Evolutionary conservation across 92 coral and sea anemone genomes (phyloP), one percentile per base, ranked within the genome.

Genomic region (Siderastrea siderea): DNA sequence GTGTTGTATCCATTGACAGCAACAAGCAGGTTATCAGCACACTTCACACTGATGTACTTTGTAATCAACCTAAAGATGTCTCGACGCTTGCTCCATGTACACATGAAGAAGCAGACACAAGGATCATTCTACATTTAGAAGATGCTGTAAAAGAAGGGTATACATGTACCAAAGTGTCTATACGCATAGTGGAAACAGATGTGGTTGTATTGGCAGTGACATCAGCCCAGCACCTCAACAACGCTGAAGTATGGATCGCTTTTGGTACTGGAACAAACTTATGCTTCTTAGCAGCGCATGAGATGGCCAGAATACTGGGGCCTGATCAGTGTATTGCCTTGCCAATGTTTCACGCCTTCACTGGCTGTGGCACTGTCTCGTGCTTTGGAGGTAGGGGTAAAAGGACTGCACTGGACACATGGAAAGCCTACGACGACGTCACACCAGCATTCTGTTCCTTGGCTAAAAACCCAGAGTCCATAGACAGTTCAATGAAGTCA

Each of bases 41-140:
- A n/a, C n/a, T n/a, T n/a, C n/a, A n/a, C n/a, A n/a, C n/a, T n/a
- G n/a, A n/a, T 52, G 91, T 89, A 47, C 38, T 89, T 47, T 69
- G 83, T 47, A 65, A 48, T 53, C 75, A 62, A 17, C 15, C 74
- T 6, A 26, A 71, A 13, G 88, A 92, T 71, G 68, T 46, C 13
- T 62, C 86, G 43, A 43, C 69, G 17, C 85, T 92, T 74, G 47
- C 86, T 48, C 95, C 93, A 16, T 92, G 95, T 66, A 80, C 90
- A 52, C 93, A 92, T 8, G 91, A 89, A 68, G 95, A 92, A 57
- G 91, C 89, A 2, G 85, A 93, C 78, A 93, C 93, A 0, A 76
- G 91, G 52, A 89, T 89, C 15, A 70, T 89, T 49, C 89, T 93
- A 8, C 93, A 93, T 55, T 63, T 86, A 19, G 73, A 77, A 50